Conservation (phyloP, 2,888 invertebrate species). For the Lasioglossum marginatum region DNA sequence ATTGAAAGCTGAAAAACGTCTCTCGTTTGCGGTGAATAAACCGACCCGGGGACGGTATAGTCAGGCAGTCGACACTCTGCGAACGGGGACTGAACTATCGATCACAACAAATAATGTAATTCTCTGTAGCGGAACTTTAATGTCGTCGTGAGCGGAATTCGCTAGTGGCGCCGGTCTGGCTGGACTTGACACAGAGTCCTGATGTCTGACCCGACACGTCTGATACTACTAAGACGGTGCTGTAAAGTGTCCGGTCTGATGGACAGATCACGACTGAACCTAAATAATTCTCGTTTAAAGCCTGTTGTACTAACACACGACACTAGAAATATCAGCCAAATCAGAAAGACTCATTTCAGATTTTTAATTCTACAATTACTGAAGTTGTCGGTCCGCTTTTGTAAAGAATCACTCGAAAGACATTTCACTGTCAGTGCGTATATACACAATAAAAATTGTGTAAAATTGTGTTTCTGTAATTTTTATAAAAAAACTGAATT, state of each 20-base stretch:
- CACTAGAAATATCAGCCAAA: background rate
- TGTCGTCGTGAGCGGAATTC: background rate
- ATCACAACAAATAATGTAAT: conserved; percentile 30
- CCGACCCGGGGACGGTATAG: background rate
- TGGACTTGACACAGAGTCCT: conserved; percentile 11
- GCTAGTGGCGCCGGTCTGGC: background rate
- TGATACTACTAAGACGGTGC: conserved; percentile 38
- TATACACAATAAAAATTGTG: background rate
- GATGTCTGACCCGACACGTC: conserved; percentile 44
- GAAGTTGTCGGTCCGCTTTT: background rate
- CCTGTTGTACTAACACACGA: background rate
- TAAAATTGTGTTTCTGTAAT: background rate
- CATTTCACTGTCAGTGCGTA: background rate
- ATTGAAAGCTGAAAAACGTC: conserved; percentile 13
- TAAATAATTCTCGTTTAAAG: background rate
- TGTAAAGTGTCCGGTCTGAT: background rate
- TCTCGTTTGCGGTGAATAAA: conserved; percentile 23
- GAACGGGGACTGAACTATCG: conserved; percentile 14
- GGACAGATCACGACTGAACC: background rate
- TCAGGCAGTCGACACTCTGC: background rate
- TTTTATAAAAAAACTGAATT: background rate
- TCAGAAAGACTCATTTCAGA: background rate
- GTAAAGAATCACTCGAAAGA: background rate
- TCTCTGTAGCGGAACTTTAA: conserved; percentile 3
- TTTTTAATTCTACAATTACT: background rate